These are phyloP conservation scores for Luperina nickerlii DNA, from an alignment of 2,888 invertebrate genomes.

Conservation along the genomic window DNA sequence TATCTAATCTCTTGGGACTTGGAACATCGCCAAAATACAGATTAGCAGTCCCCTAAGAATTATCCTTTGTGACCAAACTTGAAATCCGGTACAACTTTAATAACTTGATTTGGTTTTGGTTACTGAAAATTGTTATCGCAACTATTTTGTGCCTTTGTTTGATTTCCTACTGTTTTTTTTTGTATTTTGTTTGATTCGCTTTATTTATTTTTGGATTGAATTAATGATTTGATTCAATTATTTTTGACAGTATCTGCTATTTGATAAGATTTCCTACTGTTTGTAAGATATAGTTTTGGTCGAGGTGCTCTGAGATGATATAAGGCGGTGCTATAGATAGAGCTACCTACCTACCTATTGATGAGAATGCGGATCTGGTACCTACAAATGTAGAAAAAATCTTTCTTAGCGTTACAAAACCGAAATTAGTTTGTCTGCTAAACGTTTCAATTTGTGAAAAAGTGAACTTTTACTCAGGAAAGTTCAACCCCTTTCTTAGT, in stretches of 20 bases:
- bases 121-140: conserved; percentile 63
- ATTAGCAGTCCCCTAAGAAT: conserved; percentile 80
- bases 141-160: conserved; percentile 61
- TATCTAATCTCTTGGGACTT: conserved; percentile 80
- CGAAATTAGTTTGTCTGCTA: not conserved
- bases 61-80: conserved; percentile 75
- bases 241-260: too few species aligned
- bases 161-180: conserved; percentile 17
- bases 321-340: not conserved
- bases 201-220: too few species aligned
- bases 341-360: not conserved
- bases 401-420: not conserved
- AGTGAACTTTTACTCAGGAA: not conserved
- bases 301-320: not conserved
- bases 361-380: not conserved
- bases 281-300: conserved; percentile 29
- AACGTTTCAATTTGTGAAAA: not conserved
- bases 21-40: conserved; percentile 82
- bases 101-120: conserved; percentile 65
- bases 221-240: too few species aligned
- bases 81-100: conserved; percentile 64
- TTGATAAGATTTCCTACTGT: conserved; percentile 7
- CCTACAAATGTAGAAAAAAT: not conserved
- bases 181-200: too few species aligned
- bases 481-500: not conserved